Percentiles rank a stretch among this genome's conserved stretches.
These are phyloP conservation scores for Digitonthophagus gazella DNA, from an alignment of 2,888 invertebrate species.

Conservation along the genomic window DNA sequence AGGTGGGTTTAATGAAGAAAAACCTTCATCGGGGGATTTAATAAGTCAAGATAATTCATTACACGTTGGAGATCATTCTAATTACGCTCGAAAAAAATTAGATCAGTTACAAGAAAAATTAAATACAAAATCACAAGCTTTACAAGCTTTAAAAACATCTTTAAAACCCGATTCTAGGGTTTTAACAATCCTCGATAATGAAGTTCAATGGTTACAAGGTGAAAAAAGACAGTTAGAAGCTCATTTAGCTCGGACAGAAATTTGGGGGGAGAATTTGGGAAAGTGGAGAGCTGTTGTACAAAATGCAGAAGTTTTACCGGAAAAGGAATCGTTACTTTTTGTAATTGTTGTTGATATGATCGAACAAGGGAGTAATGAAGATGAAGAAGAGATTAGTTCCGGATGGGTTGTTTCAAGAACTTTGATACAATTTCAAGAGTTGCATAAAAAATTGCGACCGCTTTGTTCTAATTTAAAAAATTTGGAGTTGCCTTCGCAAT, in stretches of 20 bases:
- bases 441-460: slow-evolving; percentile 81
- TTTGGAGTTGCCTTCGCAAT: slow-evolving; percentile 78
- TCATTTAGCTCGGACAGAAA: slow-evolving; percentile 80
- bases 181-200: slow-evolving; percentile 73
- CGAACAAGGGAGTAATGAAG: slow-evolving; percentile 60
- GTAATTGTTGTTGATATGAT: slow-evolving; percentile 78
- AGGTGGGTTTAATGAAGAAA: slow-evolving; percentile 55
- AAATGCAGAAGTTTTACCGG: slow-evolving; percentile 67
- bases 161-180: slow-evolving; percentile 82
- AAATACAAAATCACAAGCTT: slow-evolving; percentile 75
- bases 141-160: slow-evolving; percentile 78
- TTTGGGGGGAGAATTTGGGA: slow-evolving; percentile 88
- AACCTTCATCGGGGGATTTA: slow-evolving; percentile 58
- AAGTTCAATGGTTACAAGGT: slow-evolving; percentile 78
- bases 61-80: slow-evolving; percentile 79
- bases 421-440: slow-evolving; percentile 67
- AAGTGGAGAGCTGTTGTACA: slow-evolving; percentile 84
- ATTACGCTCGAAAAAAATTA: slow-evolving; percentile 76
- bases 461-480: slow-evolving; percentile 78
- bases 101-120: slow-evolving; percentile 82
- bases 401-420: slow-evolving; percentile 67
- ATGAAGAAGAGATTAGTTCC: slow-evolving; percentile 58
- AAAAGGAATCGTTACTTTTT: slow-evolving; percentile 63
- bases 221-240: slow-evolving; percentile 80
- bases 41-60: slow-evolving; percentile 53